Percentiles rank a stretch among this genome's conserved stretches.
phyloP scores from a whole-genome alignment of 2,888 invertebrate genomes.

The Listrodromus nycthemerus region DNA sequence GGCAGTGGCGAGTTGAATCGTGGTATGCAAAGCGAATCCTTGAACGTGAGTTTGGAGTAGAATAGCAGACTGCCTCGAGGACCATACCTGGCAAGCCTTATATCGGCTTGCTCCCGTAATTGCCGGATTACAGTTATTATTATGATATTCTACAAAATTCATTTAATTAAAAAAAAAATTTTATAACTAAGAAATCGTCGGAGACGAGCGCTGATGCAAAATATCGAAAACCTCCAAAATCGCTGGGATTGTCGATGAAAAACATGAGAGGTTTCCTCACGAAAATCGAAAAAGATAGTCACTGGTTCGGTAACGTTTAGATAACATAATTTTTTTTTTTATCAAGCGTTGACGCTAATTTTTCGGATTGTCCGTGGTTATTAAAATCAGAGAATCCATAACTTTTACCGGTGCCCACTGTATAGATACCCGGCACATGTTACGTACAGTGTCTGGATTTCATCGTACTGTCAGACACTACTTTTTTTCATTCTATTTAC shows the following conservation, averaged over 20 bases:
- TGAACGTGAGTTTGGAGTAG: slow-evolving; percentile 72
- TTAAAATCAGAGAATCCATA: background rate
- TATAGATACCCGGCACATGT: background rate
- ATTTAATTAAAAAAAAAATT: too few relatives aligned
- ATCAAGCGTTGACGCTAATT: too few relatives aligned
- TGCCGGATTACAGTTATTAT: slow-evolving; percentile 41
- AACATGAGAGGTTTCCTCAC: background rate
- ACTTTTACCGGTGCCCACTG: slow-evolving; percentile 2
- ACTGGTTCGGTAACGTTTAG: too few relatives aligned
- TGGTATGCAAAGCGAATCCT: slow-evolving; percentile 75
- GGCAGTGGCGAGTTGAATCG: slow-evolving; percentile 68
- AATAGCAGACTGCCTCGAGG: slow-evolving; percentile 63
- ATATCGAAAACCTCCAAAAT: background rate
- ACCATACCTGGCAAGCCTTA: slow-evolving; percentile 36
- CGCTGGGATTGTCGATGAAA: background rate
- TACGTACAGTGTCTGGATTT: slow-evolving; percentile 24
- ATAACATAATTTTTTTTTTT: background rate
- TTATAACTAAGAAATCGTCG: background rate
- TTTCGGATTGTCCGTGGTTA: too few relatives aligned
- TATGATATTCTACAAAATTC: slow-evolving; percentile 1
- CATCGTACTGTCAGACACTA: slow-evolving; percentile 39
- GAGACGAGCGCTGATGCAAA: background rate
- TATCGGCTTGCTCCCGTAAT: slow-evolving; percentile 47
- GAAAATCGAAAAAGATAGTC: background rate
- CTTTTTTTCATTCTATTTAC: slow-evolving; percentile 62